A percentile compares a stretch with the other conserved stretches of the same genome.
phyloP scores from a whole-genome alignment of 2,888 invertebrate species.

The Endotricha flammealis region DNA sequence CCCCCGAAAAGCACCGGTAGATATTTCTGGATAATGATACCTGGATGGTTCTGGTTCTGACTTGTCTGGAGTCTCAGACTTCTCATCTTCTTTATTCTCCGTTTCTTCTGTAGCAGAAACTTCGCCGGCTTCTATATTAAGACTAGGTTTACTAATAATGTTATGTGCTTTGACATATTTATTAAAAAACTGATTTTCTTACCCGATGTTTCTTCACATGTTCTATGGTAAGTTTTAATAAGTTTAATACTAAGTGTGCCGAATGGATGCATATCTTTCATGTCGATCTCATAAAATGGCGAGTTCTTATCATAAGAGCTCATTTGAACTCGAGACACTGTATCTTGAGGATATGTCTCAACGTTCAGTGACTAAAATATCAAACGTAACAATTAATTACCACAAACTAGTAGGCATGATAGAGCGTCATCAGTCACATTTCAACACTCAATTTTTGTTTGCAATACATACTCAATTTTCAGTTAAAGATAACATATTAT shows the following conservation, averaged over 20 bases:
- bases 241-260: slow-evolving; percentile 55
- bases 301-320: slow-evolving; percentile 64
- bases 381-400: background rate
- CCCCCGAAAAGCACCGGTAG: slow-evolving; percentile 55
- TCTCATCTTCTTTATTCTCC: slow-evolving; percentile 24
- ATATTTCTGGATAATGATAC: slow-evolving; percentile 64
- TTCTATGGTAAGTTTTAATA: slow-evolving; percentile 52
- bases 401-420: no score
- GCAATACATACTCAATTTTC: no score
- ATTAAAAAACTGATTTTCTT: no score
- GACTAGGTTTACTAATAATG: no score
- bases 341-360: slow-evolving; percentile 58
- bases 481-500: no score
- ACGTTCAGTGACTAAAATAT: slow-evolving; percentile 53
- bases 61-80: slow-evolving; percentile 24
- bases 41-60: slow-evolving; percentile 52
- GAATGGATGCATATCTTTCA: slow-evolving; percentile 62
- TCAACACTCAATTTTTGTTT: no score
- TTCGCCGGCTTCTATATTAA: slow-evolving; percentile 22
- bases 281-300: slow-evolving; percentile 60
- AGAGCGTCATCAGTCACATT: no score
- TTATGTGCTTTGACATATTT: no score
- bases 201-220: slow-evolving; percentile 49
- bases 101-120: slow-evolving; percentile 20
- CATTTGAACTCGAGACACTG: slow-evolving; percentile 53